phyloP scores from a whole-genome alignment of 1,140 invertebrate species.

The Psilanteris sp. region DNA sequence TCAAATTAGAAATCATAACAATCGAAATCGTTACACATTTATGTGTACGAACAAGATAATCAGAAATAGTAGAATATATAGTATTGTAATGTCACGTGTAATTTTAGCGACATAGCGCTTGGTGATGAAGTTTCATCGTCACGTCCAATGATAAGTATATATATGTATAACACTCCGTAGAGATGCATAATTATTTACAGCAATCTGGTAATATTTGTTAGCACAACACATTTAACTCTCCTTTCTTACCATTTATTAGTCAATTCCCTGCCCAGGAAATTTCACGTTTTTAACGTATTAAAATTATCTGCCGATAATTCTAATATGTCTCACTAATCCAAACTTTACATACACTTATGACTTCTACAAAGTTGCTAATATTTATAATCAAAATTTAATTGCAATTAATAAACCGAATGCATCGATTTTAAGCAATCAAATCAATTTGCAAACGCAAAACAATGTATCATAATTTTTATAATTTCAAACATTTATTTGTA shows the following conservation, averaged over 20 bases:
- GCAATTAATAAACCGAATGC: too few relatives aligned
- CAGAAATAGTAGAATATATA: slow-evolving; percentile 1
- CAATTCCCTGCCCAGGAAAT: slow-evolving; percentile 15
- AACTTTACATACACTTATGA: slow-evolving; percentile 5
- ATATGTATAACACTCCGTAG: slow-evolving; percentile 25
- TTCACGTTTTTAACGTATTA: slow-evolving; percentile 16
- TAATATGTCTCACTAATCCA: slow-evolving; percentile 18
- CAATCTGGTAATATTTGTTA: slow-evolving; percentile 28
- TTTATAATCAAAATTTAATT: too few relatives aligned
- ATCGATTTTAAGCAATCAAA: too few relatives aligned
- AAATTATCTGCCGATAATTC: slow-evolving; percentile 16
- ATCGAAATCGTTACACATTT: not conserved
- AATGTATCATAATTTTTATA: too few relatives aligned
- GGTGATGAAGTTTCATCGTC: slow-evolving; percentile 35
- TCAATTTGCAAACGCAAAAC: too few relatives aligned
- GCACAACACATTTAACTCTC: slow-evolving; percentile 10
- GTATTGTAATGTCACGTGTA: slow-evolving; percentile 1
- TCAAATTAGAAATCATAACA: too few relatives aligned
- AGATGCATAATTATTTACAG: slow-evolving; percentile 31
- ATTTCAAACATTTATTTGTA: slow-evolving; percentile 3
- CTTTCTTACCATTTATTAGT: slow-evolving; percentile 1
- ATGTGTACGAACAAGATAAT: not conserved
- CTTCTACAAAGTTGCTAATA: slow-evolving; percentile 1
- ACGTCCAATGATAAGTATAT: slow-evolving; percentile 21
- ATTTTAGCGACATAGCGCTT: slow-evolving; percentile 6